Evolutionary conservation across 2,113 vertebrate species (phyloP).

Genomic region (Galbula dea): DNA sequence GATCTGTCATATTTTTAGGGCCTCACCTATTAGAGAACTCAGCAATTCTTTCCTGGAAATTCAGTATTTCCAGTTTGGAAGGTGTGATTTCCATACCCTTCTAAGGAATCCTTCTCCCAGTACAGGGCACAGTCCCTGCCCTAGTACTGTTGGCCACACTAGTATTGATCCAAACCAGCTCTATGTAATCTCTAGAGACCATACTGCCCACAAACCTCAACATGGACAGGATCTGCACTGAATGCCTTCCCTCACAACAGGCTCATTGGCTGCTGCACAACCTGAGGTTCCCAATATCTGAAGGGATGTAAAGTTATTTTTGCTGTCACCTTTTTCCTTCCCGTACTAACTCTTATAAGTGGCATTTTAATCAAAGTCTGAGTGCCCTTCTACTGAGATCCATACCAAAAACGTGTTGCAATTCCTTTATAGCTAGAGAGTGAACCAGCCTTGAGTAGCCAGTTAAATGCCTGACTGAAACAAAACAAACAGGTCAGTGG

Average conservation of each 20-base stretch:
- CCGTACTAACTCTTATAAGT: neutral
- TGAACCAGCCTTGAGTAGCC: neutral
- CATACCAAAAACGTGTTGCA: neutral
- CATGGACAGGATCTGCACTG: neutral
- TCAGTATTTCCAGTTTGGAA: neutral
- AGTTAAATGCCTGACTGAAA: neutral
- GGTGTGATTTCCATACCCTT: neutral
- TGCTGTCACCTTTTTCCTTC: neutral
- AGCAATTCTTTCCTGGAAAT: neutral
- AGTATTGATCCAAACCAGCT: no score
- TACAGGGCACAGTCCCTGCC: no score
- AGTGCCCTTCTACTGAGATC: neutral
- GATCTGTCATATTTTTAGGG: neutral
- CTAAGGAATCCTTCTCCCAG: neutral
- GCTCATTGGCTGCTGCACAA: rapidly evolving
- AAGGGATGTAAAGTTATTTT: neutral
- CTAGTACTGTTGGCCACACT: no score
- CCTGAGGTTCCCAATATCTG: no score
- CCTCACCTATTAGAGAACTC: neutral
- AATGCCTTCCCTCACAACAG: neutral
- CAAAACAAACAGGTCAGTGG: neutral
- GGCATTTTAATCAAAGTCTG: neutral
- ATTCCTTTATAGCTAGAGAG: neutral
- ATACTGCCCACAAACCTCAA: no score
- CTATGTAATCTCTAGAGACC: neutral